Conservation (phyloP, 2,888 invertebrate species). For the Nycteola revayana region DNA sequence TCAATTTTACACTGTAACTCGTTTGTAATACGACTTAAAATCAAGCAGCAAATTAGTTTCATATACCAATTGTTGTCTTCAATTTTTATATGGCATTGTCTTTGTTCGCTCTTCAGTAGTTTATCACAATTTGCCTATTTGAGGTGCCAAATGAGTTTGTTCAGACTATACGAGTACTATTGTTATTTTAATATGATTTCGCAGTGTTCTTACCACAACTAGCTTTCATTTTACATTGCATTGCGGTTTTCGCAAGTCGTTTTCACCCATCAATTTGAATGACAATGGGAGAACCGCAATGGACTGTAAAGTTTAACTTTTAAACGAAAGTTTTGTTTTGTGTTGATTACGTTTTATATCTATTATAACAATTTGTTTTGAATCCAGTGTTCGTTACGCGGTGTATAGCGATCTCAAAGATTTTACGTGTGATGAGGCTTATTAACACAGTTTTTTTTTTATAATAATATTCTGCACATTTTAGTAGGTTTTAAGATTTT, state of each 20-base stretch:
- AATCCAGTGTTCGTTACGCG: conserved; percentile 28
- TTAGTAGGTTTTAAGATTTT: conserved; percentile 50
- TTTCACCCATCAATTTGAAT: conserved; percentile 6
- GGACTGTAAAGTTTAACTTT: conserved; percentile 7
- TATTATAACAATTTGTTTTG: too few relatives aligned
- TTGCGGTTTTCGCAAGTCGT: conserved; percentile 18
- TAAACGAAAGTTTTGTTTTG: conserved; percentile 10
- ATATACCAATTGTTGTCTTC: too few relatives aligned
- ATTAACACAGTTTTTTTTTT: conserved; percentile 41
- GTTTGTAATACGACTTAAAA: too few relatives aligned
- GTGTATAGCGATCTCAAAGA: conserved; percentile 62
- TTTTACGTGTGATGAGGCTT: conserved; percentile 67
- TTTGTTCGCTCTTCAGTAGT: too few relatives aligned
- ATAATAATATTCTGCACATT: conserved; percentile 45
- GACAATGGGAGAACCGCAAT: conserved; percentile 13
- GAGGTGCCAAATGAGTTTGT: too few relatives aligned
- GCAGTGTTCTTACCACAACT: conserved; percentile 13
- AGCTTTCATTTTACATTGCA: conserved; percentile 8
- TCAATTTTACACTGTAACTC: too few relatives aligned
- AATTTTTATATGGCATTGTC: too few relatives aligned
- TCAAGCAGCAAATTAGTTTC: too few relatives aligned
- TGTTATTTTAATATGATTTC: conserved; percentile 18
- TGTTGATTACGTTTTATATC: not conserved
- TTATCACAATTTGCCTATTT: too few relatives aligned
- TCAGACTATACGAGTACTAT: too few relatives aligned